phyloP scores from a whole-genome alignment of 2,113 vertebrate species.

The Petrocephalus zakoni region DNA sequence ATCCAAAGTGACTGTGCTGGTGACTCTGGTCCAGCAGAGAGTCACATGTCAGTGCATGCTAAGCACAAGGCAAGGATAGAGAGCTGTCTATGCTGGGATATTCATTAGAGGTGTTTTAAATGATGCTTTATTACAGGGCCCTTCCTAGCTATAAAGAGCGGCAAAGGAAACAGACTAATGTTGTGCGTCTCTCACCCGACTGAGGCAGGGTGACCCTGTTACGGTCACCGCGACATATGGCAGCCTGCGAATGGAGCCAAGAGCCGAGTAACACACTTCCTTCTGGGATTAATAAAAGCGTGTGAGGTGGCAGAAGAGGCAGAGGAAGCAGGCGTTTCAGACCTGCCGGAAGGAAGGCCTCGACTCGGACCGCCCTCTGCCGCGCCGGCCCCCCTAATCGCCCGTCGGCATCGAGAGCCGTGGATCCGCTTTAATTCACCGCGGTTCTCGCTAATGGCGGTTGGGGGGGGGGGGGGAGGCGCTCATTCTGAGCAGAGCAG shows the following conservation, averaged over 20 bases:
- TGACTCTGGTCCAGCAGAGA: not conserved
- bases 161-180: not conserved
- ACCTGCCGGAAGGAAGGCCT: not conserved
- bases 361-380: not conserved
- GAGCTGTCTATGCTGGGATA: not conserved
- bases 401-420: constrained; percentile 27
- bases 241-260: not conserved
- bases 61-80: not conserved
- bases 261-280: not conserved
- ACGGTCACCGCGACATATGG: not conserved
- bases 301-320: not conserved
- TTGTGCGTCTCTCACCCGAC: not conserved
- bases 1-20: not conserved
- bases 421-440: constrained; percentile 44
- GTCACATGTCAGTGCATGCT: not conserved
- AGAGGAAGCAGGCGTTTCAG: not conserved
- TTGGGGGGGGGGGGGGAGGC: too few species aligned
- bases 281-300: not conserved
- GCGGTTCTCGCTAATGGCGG: constrained; percentile 35
- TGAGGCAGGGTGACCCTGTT: not conserved
- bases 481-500: constrained; percentile 52
- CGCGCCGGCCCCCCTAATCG: constrained; percentile 41
- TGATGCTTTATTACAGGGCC: not conserved
- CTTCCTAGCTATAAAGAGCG: not conserved
- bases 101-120: not conserved